Evolutionary conservation across 2,797 vertebrate species (phyloP).

Genomic region (Thamnophis elegans): DNA sequence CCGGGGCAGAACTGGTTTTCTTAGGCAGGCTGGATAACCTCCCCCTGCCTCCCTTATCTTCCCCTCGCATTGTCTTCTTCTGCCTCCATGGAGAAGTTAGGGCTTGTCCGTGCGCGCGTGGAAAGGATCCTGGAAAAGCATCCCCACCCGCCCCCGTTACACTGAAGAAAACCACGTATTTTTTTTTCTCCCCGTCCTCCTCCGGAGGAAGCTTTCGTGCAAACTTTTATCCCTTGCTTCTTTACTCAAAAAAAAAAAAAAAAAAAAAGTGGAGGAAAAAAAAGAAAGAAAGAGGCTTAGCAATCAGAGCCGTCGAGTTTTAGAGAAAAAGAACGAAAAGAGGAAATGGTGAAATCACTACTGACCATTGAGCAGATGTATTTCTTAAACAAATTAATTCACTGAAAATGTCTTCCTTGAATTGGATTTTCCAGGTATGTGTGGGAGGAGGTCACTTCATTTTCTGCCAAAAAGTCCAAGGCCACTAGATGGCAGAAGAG

Average conservation of each 20-base stretch:
- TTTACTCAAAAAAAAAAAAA: neutral
- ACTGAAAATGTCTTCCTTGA: neutral
- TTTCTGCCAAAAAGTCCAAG: neutral
- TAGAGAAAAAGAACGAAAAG: neutral
- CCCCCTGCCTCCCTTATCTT: constrained; percentile 34
- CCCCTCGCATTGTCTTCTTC: constrained; percentile 19
- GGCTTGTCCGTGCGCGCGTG: neutral
- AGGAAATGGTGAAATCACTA: neutral
- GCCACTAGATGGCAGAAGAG: neutral
- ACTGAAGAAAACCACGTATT: neutral
- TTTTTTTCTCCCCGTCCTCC: neutral
- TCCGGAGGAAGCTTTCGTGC: neutral
- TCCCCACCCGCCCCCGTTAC: neutral
- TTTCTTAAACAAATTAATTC: neutral
- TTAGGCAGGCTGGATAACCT: neutral
- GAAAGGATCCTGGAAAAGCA: neutral
- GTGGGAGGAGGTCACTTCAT: neutral
- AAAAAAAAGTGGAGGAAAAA: neutral
- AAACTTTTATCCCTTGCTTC: neutral
- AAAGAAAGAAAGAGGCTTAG: too few species aligned
- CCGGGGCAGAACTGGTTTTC: neutral
- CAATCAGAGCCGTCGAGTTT: neutral
- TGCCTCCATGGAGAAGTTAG: neutral
- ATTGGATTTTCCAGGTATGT: neutral
- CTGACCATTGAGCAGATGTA: neutral